phyloP scores from a whole-genome alignment of 2,113 vertebrate species.

The Solenodon paradoxus region DNA sequence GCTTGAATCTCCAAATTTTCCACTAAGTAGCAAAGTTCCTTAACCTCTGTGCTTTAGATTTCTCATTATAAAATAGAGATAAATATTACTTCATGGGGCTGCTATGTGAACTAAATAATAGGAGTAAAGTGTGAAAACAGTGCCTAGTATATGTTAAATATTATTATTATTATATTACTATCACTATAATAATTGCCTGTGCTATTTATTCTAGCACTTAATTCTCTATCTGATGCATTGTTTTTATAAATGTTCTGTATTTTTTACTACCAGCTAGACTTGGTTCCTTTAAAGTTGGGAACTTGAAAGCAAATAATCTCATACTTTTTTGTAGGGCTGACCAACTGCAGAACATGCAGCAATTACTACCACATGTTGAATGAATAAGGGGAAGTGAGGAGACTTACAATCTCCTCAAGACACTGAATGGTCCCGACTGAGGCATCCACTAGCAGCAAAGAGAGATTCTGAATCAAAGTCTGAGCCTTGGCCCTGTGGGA shows the following conservation, averaged over 20 bases:
- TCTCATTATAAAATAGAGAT: neutral
- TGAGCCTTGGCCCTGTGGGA: slow-evolving; percentile 88
- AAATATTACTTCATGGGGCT: too few relatives aligned
- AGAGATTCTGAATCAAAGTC: slow-evolving; percentile 90
- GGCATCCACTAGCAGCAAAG: slow-evolving; percentile 90
- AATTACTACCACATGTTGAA: neutral
- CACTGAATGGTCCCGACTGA: slow-evolving; percentile 91
- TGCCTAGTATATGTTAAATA: too few relatives aligned
- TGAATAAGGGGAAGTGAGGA: neutral
- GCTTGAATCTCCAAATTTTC: neutral
- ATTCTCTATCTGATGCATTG: neutral
- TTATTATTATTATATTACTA: too few relatives aligned
- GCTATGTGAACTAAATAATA: neutral
- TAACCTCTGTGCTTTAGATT: neutral
- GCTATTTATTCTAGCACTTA: neutral
- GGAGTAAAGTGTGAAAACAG: neutral
- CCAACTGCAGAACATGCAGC: neutral
- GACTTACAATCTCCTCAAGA: slow-evolving; percentile 96
- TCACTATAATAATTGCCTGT: neutral
- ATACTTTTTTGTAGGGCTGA: neutral
- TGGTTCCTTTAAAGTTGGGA: neutral
- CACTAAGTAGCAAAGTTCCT: neutral
- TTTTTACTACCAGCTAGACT: neutral
- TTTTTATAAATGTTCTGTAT: neutral
- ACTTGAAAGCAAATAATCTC: neutral